These are phyloP conservation scores for Podilymbus podiceps DNA, from an alignment of 2,113 vertebrate genomes.

Conservation along the genomic window DNA sequence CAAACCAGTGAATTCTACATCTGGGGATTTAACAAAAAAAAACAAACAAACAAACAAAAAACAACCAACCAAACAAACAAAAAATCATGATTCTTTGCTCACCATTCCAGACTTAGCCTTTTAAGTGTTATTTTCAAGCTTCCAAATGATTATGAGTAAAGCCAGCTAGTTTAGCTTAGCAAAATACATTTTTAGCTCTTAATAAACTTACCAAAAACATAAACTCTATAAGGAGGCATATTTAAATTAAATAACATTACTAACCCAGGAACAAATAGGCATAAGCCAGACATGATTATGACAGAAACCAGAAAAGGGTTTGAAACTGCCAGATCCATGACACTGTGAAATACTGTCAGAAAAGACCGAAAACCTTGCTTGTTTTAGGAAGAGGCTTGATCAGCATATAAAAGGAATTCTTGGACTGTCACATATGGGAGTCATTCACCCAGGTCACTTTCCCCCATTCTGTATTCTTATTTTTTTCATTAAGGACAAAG, in stretches of 20 bases:
- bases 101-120: neutral
- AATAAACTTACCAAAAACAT: neutral
- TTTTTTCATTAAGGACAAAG: neutral
- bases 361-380: neutral
- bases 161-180: neutral
- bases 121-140: neutral
- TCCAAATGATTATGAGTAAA: neutral
- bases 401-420: constrained; percentile 19
- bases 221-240: neutral
- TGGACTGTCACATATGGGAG: neutral
- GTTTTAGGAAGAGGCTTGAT: constrained; percentile 10
- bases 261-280: neutral
- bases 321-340: neutral
- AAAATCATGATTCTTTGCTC: neutral
- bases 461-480: neutral
- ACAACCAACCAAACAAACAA: neutral
- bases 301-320: neutral
- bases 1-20: neutral
- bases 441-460: neutral
- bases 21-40: neutral
- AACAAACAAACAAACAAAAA: neutral
- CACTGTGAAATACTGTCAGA: neutral
- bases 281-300: neutral
- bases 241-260: neutral
- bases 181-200: neutral